Base-by-base conservation (phyloP, 2,113 vertebrate genomes). In the Suricata suricatta region DNA sequence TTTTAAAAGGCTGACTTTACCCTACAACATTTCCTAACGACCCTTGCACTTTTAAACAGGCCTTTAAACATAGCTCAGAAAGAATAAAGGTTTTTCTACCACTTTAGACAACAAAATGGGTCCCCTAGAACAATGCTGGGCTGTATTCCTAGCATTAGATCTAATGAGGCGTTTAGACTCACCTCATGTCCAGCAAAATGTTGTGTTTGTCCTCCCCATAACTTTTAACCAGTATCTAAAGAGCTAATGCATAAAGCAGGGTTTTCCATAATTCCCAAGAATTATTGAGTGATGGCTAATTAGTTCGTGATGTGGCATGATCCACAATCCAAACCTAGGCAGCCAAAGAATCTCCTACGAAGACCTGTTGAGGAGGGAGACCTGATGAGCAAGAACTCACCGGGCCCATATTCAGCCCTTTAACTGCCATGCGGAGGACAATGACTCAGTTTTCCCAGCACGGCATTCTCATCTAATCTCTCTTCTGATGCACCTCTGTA, bases 71-170 rank as follows among this genome's bases (percentile, higher is more conserved):
- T 23, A 87, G 82, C n/a, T 79, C 60, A 79, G 69, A 93, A 96
- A 72, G 44, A 76, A 81, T 87, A 90, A 76, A 89, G 23, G 50
- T 66, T 94, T 94, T 96, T n/a, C 54, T 71, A 79, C 72, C 35
- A 87, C 29, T 84, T 76, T 41, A 57, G 85, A 92, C 1, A 84
- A 91, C 38, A 69, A 94, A 97, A 72, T 60, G 16, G 19, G 74
- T 79, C 72, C 35, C 60, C 50, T 76, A 5, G 60, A 50, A 76
- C 44, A 74, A 90, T 23, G n/a, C 14, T 68, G 41, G 31, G 38
- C 81, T 90, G n/a, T 81, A 80, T 38, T 93, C 64, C 69, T 90
- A 84, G 69, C 29, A 80, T n/a, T 0, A 5, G 47, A 72, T 44
- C 69, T 85, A 44, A 80, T 84, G n/a, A 89, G 74, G 60, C 80